phyloP scores from a whole-genome alignment of 23 tunicate species.

The Ciona savignyi region DNA sequence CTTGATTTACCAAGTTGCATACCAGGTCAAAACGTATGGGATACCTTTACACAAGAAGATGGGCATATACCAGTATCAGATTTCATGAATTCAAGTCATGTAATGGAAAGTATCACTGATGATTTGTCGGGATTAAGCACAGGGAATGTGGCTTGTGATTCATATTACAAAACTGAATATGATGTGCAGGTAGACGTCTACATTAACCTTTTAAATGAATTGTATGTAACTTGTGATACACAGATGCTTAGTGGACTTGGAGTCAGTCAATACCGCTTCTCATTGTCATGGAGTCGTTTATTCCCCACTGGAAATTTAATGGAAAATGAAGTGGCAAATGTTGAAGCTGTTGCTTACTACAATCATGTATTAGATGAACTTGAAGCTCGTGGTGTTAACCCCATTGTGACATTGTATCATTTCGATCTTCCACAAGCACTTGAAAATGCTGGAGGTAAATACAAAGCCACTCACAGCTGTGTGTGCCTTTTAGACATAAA shows the following conservation, averaged over 20 bases:
- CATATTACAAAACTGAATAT: constrained; percentile 51
- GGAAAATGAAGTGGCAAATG: constrained; percentile 26
- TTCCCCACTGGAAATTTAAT: constrained; percentile 60
- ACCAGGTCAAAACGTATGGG: constrained; percentile 78
- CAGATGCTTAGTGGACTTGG: constrained; percentile 59
- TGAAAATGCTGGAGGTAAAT: constrained; percentile 58
- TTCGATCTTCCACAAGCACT: constrained; percentile 83
- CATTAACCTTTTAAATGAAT: neutral
- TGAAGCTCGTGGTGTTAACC: constrained; percentile 23
- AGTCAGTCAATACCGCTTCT: constrained; percentile 50
- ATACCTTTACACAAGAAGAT: constrained; percentile 46
- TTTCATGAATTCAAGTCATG: constrained; percentile 25
- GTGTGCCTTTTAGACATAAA: too few relatives aligned
- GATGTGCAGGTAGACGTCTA: constrained; percentile 89
- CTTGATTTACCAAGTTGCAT: neutral
- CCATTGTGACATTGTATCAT: constrained; percentile 73
- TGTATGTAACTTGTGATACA: neutral
- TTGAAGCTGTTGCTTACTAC: constrained; percentile 50
- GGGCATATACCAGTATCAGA: constrained; percentile 43
- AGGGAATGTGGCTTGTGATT: constrained; percentile 80
- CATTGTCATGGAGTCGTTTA: constrained; percentile 91
- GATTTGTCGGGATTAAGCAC: constrained; percentile 53
- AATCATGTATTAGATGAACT: constrained; percentile 57
- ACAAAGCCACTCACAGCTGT: too few relatives aligned
- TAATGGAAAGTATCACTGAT: constrained; percentile 52